Base-by-base conservation (phyloP, 2,113 vertebrate species). In the Hemichromis elongatus region DNA sequence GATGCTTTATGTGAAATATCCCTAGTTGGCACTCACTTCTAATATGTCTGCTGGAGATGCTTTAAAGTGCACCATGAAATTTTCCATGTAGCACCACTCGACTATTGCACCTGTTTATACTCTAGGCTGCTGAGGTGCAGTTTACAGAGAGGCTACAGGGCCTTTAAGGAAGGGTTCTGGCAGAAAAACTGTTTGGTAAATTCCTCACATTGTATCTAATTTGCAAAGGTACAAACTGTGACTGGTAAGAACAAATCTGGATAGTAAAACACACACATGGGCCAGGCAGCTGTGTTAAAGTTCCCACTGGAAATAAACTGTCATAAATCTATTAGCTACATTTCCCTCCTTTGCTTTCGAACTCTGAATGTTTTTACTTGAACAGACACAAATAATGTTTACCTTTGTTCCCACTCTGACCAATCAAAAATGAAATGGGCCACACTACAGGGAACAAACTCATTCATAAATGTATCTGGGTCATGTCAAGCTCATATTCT, bases 401-500 rank as follows among this genome's bases (percentile, higher is more conserved):
- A 80, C 54, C 78, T 61, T 82, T 88, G 82, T 85, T 50, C 50
- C 21, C n/a, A 47, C 68, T 89, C 77, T 89, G 87, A 84, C 90
- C 90, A 87, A 63, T 86, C 30, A 35, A 61, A 88, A 86, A 81
- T 81, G 26, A 89, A 86, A 90, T 84, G 13, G 3, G 47, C 54
- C 77, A 79, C 84, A 84, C 87, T 47, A 57, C 12, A 42, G 89
- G 82, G 77, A 91, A 57, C 79, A 68, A 81, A 70, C 88, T 92
- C 86, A 94, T 94, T 94, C 93, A 95, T 92, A 94, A 95, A 94
- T 95, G 94, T 93, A 95, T 94, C 89, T 95, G 86, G 95, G 93
- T 94, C 92, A 94, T 82, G 82, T 81, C 87, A 92, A 79, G 82
- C 90, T 94, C 89, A 87, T 92, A 91, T 87, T 87, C 90, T 87